Evolutionary conservation across 2,797 vertebrate genomes (phyloP).

Genomic region (Spizella passerina): DNA sequence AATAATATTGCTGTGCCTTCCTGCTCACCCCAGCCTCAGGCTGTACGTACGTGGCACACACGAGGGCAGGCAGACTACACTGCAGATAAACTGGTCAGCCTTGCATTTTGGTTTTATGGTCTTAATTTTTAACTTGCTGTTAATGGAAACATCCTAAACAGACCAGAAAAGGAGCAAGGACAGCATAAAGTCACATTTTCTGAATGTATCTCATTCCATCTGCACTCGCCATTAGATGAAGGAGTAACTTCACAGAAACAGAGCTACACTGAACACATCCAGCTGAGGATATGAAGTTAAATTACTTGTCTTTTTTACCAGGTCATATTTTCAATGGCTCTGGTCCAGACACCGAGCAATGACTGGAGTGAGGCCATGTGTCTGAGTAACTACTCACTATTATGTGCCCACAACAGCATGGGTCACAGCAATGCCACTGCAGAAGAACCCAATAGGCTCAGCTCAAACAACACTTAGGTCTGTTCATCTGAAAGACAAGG

Average conservation of each 20-base stretch:
- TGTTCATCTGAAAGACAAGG: not conserved
- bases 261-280: not conserved
- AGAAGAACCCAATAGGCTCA: not conserved
- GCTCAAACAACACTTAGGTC: not conserved
- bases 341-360: not conserved
- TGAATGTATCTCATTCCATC: not conserved
- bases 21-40: not conserved
- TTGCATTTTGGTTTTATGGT: not conserved
- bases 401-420: not conserved
- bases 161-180: not conserved
- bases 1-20: accelerated
- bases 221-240: not conserved
- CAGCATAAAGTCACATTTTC: not conserved
- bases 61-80: not conserved
- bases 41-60: accelerated
- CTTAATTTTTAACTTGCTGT: not conserved
- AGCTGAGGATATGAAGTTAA: not conserved
- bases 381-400: not conserved
- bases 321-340: not conserved
- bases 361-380: not conserved
- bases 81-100: not conserved
- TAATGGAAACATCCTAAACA: not conserved
- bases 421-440: not conserved
- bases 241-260: not conserved
- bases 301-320: not conserved